phyloP scores from a whole-genome alignment of 2,113 vertebrate genomes.

The Emydocephalus ijimae region DNA sequence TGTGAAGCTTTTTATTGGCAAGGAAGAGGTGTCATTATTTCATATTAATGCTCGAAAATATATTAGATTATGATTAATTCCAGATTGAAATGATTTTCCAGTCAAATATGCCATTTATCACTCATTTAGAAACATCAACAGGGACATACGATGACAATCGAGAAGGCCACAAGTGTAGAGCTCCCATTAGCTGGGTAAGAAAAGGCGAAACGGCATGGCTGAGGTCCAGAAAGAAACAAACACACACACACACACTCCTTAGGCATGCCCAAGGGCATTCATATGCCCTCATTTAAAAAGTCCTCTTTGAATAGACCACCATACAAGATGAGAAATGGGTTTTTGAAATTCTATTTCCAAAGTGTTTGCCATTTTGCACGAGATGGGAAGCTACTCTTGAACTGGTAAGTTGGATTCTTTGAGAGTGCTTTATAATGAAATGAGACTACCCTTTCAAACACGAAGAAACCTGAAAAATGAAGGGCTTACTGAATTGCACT shows the following conservation, averaged over 20 bases:
- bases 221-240: neutral
- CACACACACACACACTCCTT: neutral
- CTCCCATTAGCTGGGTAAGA: constrained; percentile 3
- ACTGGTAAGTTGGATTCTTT: neutral
- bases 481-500: neutral
- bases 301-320: neutral
- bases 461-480: neutral
- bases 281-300: neutral
- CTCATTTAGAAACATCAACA: constrained; percentile 33
- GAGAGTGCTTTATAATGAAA: neutral
- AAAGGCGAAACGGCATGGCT: constrained; percentile 6
- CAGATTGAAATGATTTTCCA: constrained; percentile 24
- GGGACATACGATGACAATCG: neutral
- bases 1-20: neutral
- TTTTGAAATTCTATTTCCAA: neutral
- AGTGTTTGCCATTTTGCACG: neutral
- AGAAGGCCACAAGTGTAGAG: constrained; percentile 4
- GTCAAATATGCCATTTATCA: neutral
- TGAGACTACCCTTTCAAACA: neutral
- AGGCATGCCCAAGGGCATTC: neutral
- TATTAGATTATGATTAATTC: neutral
- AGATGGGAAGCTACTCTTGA: neutral
- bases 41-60: constrained; percentile 1
- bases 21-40: neutral
- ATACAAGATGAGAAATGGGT: neutral